Base-by-base conservation (phyloP, 2,113 vertebrate genomes). In the Aspidoscelis tigris region DNA sequence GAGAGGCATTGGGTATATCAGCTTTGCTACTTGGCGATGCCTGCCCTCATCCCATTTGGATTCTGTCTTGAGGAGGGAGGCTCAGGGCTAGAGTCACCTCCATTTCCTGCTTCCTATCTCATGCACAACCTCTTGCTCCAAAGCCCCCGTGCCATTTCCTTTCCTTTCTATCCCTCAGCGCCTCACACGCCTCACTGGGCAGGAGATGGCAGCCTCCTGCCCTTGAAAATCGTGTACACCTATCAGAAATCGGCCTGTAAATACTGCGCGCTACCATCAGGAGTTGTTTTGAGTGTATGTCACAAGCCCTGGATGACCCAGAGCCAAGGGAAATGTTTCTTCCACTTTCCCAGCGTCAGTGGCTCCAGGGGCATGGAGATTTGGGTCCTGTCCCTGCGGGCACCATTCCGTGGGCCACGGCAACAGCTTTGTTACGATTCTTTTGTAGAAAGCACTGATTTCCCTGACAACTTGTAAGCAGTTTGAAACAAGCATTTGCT, bases 381-480 rank as follows among this genome's bases (percentile, higher is more conserved):
- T 21, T 1, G 78, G 1, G 1, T 33, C 41, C 82, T 78, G 47
- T 87, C 85, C 82, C 9, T 24, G 88, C 1, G 0, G 72, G 66
- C 3, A 18, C 9, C 7, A 4, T 0, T 1, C 9, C 47, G 22
- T 0, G 3, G 76, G 78, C 50, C 84, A 78, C 79, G 24, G 86
- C 53, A 87, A 89, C 83, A 66, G 90, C 90, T 92, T 94, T 94
- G 93, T 92, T 92, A 91, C 2, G 76, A 87, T 89, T 91, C 84
- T 92, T 93, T 92, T 92, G 89, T 92, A 92, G 93, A 91, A 92
- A 92, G 92, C 92, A 93, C 93, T 41, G 33, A 91, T 87, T 89
- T 89, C 92, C 91, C 92, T 89, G 4, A 58, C 69, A 58, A 68
- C 69, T 41, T 83, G 93, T 91, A 90, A 89, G 43, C 12, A 0